A percentile compares a stretch with the other conserved stretches of the same genome.
phyloP scores from a whole-genome alignment of 2,797 vertebrate species.

The Anabacerthia variegaticeps region DNA sequence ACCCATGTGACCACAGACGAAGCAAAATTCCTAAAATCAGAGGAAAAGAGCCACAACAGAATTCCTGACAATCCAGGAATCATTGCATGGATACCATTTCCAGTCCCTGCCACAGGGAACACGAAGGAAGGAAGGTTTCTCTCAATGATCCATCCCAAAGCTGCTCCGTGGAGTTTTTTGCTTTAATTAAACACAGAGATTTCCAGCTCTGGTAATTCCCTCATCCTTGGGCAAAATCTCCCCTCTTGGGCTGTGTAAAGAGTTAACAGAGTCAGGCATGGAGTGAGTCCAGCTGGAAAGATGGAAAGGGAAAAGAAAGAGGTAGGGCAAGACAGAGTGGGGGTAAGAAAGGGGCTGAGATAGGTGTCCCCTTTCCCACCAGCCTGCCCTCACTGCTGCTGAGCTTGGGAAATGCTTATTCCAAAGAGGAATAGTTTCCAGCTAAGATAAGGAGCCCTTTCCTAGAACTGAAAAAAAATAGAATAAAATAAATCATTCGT shows the following conservation, averaged over 20 bases:
- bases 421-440: not conserved
- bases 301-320: not conserved
- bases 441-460: not conserved
- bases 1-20: not conserved
- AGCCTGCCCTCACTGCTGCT: not conserved
- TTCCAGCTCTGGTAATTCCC: not conserved
- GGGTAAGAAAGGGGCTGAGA: not conserved
- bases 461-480: not conserved
- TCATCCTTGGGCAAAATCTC: not conserved
- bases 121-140: not conserved
- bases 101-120: not conserved
- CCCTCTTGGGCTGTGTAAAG: not conserved
- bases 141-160: not conserved
- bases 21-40: not conserved
- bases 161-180: not conserved
- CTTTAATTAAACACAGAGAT: not conserved
- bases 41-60: not conserved
- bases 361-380: not conserved
- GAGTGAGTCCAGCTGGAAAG: not conserved
- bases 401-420: not conserved
- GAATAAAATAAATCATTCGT: not conserved
- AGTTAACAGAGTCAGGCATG: not conserved
- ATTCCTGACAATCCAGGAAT: slow-evolving; percentile 5
- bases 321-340: accelerated
- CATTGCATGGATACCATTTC: not conserved